These are phyloP conservation scores for Dynastes tityus DNA, from an alignment of 2,888 invertebrate genomes.

Conservation along the genomic window DNA sequence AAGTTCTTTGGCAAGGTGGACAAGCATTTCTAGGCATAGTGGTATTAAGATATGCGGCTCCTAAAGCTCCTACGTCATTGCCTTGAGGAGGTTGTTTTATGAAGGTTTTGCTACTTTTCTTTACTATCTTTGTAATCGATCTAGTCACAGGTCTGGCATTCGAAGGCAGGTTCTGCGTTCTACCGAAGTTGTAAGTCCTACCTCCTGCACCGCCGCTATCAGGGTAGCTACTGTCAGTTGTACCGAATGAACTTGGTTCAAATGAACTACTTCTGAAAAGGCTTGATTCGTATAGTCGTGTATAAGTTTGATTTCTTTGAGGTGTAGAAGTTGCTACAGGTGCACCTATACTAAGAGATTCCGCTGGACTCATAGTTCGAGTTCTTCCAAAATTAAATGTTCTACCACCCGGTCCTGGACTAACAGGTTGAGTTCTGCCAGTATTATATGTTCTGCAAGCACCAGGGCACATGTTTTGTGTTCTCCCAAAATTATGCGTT, in stretches of 20 bases:
- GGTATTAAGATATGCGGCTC: constrained; percentile 9
- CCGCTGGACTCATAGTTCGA: neutral
- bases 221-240: neutral
- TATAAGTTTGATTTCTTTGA: constrained; percentile 4
- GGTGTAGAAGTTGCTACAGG: constrained; percentile 27
- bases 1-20: neutral
- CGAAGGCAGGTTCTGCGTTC: neutral
- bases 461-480: neutral
- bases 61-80: constrained; percentile 6
- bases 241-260: neutral
- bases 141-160: neutral
- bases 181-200: neutral
- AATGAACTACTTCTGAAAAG: constrained; percentile 5
- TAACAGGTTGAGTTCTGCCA: neutral
- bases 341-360: neutral
- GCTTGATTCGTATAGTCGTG: neutral
- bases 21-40: constrained; percentile 12
- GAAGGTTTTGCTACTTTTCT: constrained; percentile 15
- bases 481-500: constrained; percentile 1
- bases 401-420: neutral
- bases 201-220: neutral
- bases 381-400: neutral
- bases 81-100: neutral
- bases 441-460: neutral
- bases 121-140: constrained; percentile 14